A percentile compares a stretch with the other conserved stretches of the same genome.
These are phyloP conservation scores for Augochlorella aurata DNA, from an alignment of 2,888 invertebrate genomes.

Conservation along the genomic window DNA sequence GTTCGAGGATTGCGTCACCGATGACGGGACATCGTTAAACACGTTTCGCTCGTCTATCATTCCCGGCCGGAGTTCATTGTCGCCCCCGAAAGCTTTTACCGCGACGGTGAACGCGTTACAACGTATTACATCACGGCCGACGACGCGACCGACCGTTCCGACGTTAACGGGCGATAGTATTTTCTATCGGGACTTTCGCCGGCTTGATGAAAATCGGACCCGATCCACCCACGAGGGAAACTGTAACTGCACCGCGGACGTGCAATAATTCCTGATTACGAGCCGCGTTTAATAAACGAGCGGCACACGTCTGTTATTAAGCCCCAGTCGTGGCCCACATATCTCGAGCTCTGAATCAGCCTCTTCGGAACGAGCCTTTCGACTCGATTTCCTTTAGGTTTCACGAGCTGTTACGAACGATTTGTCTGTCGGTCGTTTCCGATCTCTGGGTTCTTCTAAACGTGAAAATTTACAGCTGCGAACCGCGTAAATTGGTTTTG, in stretches of 20 bases:
- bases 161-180: slow-evolving; percentile 53
- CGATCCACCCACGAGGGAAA: slow-evolving; percentile 18
- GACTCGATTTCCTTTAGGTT: background rate
- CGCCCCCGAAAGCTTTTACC: slow-evolving; percentile 53
- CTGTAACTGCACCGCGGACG: background rate
- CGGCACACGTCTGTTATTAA: slow-evolving; percentile 8
- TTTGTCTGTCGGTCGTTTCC: background rate
- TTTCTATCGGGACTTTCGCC: slow-evolving; percentile 27
- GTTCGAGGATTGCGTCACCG: slow-evolving; percentile 37
- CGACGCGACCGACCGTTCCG: slow-evolving; percentile 23
- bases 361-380: background rate
- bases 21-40: slow-evolving; percentile 43
- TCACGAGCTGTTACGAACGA: background rate
- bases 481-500: background rate
- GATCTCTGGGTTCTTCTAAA: background rate
- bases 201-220: slow-evolving; percentile 15
- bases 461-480: background rate
- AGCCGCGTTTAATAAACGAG: background rate
- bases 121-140: slow-evolving; percentile 52
- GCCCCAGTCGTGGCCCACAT: background rate
- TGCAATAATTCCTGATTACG: slow-evolving; percentile 21
- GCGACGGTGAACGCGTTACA: slow-evolving; percentile 46
- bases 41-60: slow-evolving; percentile 53
- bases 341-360: background rate
- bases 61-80: slow-evolving; percentile 39